phyloP scores from a whole-genome alignment of 1,140 invertebrate genomes.

The Drosophila pectinifera region DNA sequence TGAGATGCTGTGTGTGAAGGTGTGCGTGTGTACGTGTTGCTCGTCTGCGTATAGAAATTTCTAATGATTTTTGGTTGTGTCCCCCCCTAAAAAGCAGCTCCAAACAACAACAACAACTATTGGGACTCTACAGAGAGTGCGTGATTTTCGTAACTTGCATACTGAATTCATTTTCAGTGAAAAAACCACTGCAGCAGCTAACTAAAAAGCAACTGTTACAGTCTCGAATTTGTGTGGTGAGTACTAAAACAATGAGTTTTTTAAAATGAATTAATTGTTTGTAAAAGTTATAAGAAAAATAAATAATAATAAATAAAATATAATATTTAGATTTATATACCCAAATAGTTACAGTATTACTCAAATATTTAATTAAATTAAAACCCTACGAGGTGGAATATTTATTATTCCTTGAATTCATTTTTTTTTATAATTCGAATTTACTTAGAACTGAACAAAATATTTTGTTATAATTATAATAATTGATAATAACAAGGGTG shows the following conservation, averaged over 20 bases:
- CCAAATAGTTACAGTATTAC: too few relatives aligned
- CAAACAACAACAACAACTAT: constrained; percentile 37
- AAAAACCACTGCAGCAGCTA: constrained; percentile 6
- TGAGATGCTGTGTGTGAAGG: constrained; percentile 30
- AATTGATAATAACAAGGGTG: too few relatives aligned
- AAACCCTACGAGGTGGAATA: too few relatives aligned
- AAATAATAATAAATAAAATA: too few relatives aligned
- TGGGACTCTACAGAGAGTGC: constrained; percentile 31
- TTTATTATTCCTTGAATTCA: too few relatives aligned
- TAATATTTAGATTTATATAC: too few relatives aligned
- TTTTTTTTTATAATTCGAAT: too few relatives aligned
- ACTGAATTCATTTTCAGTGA: constrained; percentile 2
- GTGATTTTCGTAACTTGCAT: constrained; percentile 16
- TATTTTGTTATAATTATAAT: too few relatives aligned
- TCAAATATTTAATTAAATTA: too few relatives aligned
- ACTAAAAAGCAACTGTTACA: constrained; percentile 1
- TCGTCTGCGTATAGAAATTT: constrained; percentile 46
- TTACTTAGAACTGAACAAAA: too few relatives aligned
- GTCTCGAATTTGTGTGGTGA: constrained; percentile 21
- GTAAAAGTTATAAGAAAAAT: too few relatives aligned
- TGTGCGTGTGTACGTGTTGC: constrained; percentile 50
- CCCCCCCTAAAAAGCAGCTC: constrained; percentile 31
- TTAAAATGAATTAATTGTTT: too few relatives aligned
- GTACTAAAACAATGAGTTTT: not conserved
- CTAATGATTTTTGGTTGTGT: constrained; percentile 51